Evolutionary conservation across 2,113 vertebrate genomes (phyloP).

Genomic region (Nesoenas mayeri): DNA sequence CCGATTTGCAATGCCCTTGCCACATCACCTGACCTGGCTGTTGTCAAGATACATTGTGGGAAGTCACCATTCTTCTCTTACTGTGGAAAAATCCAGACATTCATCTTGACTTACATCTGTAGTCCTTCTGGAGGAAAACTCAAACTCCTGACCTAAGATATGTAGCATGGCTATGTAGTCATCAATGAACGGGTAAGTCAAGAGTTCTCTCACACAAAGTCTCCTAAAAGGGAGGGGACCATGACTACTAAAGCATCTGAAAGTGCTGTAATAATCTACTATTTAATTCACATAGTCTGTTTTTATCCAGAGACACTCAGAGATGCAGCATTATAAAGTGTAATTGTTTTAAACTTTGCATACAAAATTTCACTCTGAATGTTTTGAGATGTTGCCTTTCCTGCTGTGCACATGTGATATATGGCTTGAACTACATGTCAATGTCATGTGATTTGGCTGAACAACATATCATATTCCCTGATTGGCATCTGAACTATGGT

Average conservation of each 20-base stretch:
- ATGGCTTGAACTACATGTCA: background rate
- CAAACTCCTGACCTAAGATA: background rate
- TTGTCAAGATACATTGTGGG: background rate
- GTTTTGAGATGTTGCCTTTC: background rate
- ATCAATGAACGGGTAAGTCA: background rate
- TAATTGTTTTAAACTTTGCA: background rate
- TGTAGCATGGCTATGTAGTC: background rate
- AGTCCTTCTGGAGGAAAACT: background rate
- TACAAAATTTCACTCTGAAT: background rate
- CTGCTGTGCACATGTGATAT: background rate
- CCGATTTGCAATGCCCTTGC: background rate
- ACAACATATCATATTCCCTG: background rate
- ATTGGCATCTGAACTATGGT: background rate
- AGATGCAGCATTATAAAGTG: background rate
- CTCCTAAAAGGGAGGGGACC: background rate
- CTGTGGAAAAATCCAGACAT: background rate
- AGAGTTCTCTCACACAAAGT: background rate
- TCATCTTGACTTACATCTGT: background rate
- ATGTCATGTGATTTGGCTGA: background rate
- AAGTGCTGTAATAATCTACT: background rate
- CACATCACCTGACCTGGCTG: background rate
- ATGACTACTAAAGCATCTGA: background rate
- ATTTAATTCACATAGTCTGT: slow-evolving; percentile 10
- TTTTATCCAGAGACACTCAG: background rate
- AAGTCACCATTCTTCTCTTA: background rate